Base-by-base conservation (phyloP, 2,888 invertebrate genomes). In the Agriopis aurantiaria region DNA sequence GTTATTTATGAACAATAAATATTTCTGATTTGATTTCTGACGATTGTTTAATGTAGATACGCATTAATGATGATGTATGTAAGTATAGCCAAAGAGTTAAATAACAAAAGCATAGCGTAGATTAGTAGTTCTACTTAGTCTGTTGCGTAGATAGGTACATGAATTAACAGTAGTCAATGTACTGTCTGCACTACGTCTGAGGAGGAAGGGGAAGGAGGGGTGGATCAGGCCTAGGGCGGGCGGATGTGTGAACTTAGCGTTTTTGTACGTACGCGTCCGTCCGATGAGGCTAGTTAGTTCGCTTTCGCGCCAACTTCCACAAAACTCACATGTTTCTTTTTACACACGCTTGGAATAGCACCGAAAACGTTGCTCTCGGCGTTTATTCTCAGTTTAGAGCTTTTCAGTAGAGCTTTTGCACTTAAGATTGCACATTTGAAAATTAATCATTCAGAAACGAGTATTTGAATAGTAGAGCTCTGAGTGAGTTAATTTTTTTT, bases 211-310 rank as follows among this genome's bases (percentile, higher is more conserved):
- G 75, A 65, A 60, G 63, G 63, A 71, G 72, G 14, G 14, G 62
- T n/a, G 49, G 62, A 43, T 8, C 55, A 55, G 64, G 58, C 77
- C 77, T 74, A 65, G 67, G 67, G 64, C 53, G 68, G 69, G 67
- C 72, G 83, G 80, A 82, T 79, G 86, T 78, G 83, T 79, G 77
- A 85, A 85, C 85, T 83, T 84, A 75, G 78, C 86, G 88, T 89
- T 91, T 91, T 91, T 92, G 88, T 90, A 80, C 81, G 81, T 78
- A 83, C 87, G 89, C 90, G 88, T 88, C 88, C 85, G 86, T 86
- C 87, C 89, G 88, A 85, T 82, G 81, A 79, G 80, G 81, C 80
- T 81, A 81, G 80, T 82, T 84, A 81, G 82, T 85, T 83, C 83
- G 85, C 85, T 85, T 80, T 83, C 85, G 79, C 84, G 82, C 85